Base-by-base conservation (phyloP, 2,113 vertebrate species). In the Semicossyphus pulcher region DNA sequence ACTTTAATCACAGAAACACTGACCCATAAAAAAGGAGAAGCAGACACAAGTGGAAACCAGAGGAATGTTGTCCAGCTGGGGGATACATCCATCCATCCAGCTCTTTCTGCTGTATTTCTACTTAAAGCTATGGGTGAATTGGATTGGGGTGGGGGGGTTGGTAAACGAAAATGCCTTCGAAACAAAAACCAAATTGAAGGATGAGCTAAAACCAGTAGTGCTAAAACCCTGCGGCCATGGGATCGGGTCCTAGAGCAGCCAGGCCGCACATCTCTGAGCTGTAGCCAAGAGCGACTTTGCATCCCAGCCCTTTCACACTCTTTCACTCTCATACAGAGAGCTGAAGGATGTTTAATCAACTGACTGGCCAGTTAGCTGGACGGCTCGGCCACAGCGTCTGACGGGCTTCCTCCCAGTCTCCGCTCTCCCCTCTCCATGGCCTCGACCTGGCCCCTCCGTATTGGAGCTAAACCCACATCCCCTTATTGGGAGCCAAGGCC, bases 1-100 rank as follows among this genome's bases (percentile, higher is more conserved):
- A 80, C 71, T 92, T 91, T 93, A 93, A 93, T 93, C 90, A 92
- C 89, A 91, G 90, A 91, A 93, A 92, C 84, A 91, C 76, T 90
- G 88, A 92, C 92, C 87, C 86, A 91, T 91, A 92, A 92, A 93
- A 83, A 83, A 80, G 80, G 49, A 82, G 84, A 90, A 85, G 81
- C 91, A 92, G 91, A 93, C 92, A 91, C 83, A 93, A 90, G 90
- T 90, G 83, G 91, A 92, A 93, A 93, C 86, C 85, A 87, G 81
- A 91, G 81, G 89, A 93, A 93, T 92, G 91, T 59, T 74, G 68
- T 72, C 91, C 90, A 92, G 90, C 91, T 92, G 92, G 80, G 77
- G 90, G 90, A 90, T 86, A 60, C 89, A 92, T 92, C 86, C 86
- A 86, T 85, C 71, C 81, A 76, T 87, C 82, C 83, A 81, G 72